Percentiles rank a stretch among this genome's conserved stretches.
These are phyloP conservation scores for Sinodicranocentrus sp. DNA, from an alignment of 2,888 invertebrate genomes.

Conservation along the genomic window DNA sequence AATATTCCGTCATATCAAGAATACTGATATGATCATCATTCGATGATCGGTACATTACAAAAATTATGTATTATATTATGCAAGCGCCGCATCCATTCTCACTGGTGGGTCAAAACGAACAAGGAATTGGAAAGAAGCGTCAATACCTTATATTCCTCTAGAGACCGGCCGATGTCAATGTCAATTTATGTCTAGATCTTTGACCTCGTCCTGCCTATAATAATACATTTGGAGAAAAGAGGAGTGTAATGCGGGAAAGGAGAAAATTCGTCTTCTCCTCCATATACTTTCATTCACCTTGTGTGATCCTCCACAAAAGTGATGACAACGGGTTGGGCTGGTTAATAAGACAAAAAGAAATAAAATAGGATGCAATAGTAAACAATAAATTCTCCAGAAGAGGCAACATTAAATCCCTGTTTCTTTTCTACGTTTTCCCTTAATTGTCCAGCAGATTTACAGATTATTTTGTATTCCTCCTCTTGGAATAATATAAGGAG, in stretches of 20 bases:
- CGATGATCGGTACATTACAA: not conserved
- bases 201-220: slow-evolving; percentile 48
- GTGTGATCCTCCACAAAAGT: slow-evolving; percentile 47
- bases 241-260: slow-evolving; percentile 23
- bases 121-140: not conserved
- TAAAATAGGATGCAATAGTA: not conserved
- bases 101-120: not conserved
- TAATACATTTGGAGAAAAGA: slow-evolving; percentile 45
- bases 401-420: not conserved
- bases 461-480: slow-evolving; percentile 42
- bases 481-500: not conserved
- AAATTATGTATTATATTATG: not conserved
- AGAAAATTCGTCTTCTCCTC: not conserved
- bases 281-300: slow-evolving; percentile 17
- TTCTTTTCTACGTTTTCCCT: not conserved
- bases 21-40: no score
- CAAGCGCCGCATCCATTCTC: slow-evolving; percentile 25
- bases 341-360: slow-evolving; percentile 42
- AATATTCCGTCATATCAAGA: not conserved
- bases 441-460: slow-evolving; percentile 53
- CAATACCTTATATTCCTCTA: not conserved
- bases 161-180: slow-evolving; percentile 42
- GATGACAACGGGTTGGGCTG: slow-evolving; percentile 55
- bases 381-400: slow-evolving; percentile 30
- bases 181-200: slow-evolving; percentile 58